Conservation (phyloP, 1,140 invertebrate genomes). For the Drosophila miranda region DNA sequence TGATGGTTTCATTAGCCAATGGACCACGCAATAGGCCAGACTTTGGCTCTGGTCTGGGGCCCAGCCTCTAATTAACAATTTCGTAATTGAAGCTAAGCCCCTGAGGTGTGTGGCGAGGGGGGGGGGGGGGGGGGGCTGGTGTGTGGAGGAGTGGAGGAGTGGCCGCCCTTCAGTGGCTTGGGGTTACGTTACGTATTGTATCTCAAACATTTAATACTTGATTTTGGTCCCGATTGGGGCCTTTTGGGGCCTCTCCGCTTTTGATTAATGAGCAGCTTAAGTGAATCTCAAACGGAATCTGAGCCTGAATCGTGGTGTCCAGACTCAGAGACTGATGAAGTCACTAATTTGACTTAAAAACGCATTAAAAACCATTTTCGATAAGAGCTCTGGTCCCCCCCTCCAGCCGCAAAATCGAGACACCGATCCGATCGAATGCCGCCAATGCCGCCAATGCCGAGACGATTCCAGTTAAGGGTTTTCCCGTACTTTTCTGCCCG, state of each 20-base stretch:
- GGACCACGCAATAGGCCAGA: slow-evolving; percentile 40
- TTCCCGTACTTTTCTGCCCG: slow-evolving; percentile 66
- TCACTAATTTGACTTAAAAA: slow-evolving; percentile 80
- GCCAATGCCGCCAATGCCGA: not conserved
- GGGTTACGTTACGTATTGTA: slow-evolving; percentile 37
- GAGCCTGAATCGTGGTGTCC: slow-evolving; percentile 31
- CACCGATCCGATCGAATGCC: not conserved
- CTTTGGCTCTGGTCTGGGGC: slow-evolving; percentile 3
- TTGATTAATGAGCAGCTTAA: slow-evolving; percentile 79
- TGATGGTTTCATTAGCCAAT: slow-evolving; percentile 65
- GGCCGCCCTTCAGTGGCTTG: slow-evolving; percentile 34
- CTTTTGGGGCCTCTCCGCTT: slow-evolving; percentile 37
- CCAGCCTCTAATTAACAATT: slow-evolving; percentile 69
- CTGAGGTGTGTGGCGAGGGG: not conserved
- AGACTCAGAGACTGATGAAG: slow-evolving; percentile 64
- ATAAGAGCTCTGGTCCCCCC: slow-evolving; percentile 50
- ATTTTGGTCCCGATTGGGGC: slow-evolving; percentile 58
- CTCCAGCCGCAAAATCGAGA: too few species aligned
- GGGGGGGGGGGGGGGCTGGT: slow-evolving; percentile 1
- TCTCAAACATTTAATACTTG: slow-evolving; percentile 14
- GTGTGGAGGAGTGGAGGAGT: slow-evolving; percentile 1
- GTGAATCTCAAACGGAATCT: slow-evolving; percentile 59
- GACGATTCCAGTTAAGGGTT: slow-evolving; percentile 56
- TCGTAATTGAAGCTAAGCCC: slow-evolving; percentile 68
- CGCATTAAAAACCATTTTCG: slow-evolving; percentile 80